phyloP scores from a whole-genome alignment of 2,888 invertebrate species.

The Pristionchus entomophagus region DNA sequence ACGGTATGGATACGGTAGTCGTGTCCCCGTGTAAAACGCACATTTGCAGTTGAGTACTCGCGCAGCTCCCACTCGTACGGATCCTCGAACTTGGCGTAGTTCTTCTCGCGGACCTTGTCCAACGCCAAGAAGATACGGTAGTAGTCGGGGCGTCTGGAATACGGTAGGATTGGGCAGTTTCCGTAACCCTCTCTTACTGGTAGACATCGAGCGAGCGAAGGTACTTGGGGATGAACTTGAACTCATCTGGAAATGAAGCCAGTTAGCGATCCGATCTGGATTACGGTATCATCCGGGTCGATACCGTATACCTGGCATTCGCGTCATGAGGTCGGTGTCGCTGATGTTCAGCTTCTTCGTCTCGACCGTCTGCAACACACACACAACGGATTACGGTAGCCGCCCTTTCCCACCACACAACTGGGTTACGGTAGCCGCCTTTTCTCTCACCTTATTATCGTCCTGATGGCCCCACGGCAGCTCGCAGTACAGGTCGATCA shows the following conservation, averaged over 20 bases:
- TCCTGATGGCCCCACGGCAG: slow-evolving; percentile 63
- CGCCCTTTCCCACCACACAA: background rate
- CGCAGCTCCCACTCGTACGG: slow-evolving; percentile 35
- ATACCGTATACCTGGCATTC: slow-evolving; percentile 53
- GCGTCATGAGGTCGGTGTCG: slow-evolving; percentile 35
- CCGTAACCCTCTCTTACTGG: background rate
- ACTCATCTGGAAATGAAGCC: slow-evolving; percentile 15
- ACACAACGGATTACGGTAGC: background rate
- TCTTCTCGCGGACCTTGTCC: background rate
- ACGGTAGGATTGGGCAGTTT: background rate
- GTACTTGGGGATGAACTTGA: slow-evolving; percentile 23
- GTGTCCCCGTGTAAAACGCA: no score
- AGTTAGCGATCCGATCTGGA: slow-evolving; percentile 48
- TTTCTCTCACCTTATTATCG: background rate
- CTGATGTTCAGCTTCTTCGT: slow-evolving; percentile 27
- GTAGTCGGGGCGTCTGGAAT: slow-evolving; percentile 40
- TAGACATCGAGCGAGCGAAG: slow-evolving; percentile 28
- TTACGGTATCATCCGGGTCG: slow-evolving; percentile 48
- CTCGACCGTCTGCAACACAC: slow-evolving; percentile 2
- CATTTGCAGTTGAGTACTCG: slow-evolving; percentile 28
- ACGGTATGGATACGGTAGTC: background rate
- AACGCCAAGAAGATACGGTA: slow-evolving; percentile 28
- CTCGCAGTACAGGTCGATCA: slow-evolving; percentile 81
- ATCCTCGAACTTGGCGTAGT: background rate
- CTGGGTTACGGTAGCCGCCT: background rate